phyloP scores from a whole-genome alignment of 2,888 invertebrate genomes.

The Malthinus flaveolus region DNA sequence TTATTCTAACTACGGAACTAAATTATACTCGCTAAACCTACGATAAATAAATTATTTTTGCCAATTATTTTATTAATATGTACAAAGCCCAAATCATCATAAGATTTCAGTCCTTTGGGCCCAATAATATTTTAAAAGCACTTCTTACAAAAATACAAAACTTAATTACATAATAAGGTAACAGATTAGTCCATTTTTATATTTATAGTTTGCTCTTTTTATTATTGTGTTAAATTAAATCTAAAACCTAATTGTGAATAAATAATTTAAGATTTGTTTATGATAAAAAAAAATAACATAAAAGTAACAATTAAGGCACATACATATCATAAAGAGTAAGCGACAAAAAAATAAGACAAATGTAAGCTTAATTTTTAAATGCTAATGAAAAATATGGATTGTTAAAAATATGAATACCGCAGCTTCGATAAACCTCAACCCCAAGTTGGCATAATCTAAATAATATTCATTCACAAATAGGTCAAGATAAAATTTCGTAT shows the following conservation, averaged over 20 bases:
- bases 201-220: background rate
- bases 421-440: constrained; percentile 25
- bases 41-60: constrained; percentile 15
- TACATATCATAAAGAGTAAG: constrained; percentile 14
- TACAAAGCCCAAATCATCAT: constrained; percentile 32
- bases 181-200: constrained; percentile 18
- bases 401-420: constrained; percentile 13
- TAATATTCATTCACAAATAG: constrained; percentile 35
- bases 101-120: constrained; percentile 34
- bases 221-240: constrained; percentile 13
- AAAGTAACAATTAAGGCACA: constrained; percentile 23
- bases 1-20: background rate
- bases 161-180: constrained; percentile 28
- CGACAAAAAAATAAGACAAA: constrained; percentile 1
- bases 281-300: constrained; percentile 8
- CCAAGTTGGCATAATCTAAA: constrained; percentile 43
- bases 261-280: constrained; percentile 11
- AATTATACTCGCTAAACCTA: background rate
- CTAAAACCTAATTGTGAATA: constrained; percentile 27
- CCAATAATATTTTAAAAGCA: constrained; percentile 12
- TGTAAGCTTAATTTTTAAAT: constrained; percentile 3
- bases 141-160: constrained; percentile 27
- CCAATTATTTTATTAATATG: constrained; percentile 11
- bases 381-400: constrained; percentile 19
- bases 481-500: constrained; percentile 22